These are phyloP conservation scores for Apteryx mantelli DNA, from an alignment of 2,113 vertebrate species.

Conservation along the genomic window DNA sequence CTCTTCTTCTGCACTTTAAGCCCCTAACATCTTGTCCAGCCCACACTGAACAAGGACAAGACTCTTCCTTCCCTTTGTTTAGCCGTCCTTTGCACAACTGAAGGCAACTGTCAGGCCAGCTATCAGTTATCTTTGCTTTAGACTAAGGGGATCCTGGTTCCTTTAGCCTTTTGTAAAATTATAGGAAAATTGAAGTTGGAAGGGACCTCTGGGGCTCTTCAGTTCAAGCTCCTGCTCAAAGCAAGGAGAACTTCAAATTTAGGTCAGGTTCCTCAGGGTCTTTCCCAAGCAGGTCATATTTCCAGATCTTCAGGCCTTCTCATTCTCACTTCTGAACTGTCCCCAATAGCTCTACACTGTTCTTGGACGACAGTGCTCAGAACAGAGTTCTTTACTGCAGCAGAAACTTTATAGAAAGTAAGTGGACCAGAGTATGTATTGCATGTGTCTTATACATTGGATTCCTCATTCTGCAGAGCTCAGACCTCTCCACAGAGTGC, in stretches of 20 bases:
- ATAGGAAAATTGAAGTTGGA: too few species aligned
- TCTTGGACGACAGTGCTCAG: not conserved
- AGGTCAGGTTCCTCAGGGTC: not conserved
- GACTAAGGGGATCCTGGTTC: not conserved
- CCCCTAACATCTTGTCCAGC: not conserved
- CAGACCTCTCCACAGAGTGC: not conserved
- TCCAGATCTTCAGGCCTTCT: not conserved
- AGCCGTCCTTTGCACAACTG: not conserved
- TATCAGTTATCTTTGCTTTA: not conserved
- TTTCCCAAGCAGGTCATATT: not conserved
- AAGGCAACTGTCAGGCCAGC: not conserved
- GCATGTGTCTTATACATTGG: not conserved
- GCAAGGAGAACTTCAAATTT: not conserved
- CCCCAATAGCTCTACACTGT: not conserved
- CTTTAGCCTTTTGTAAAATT: not conserved
- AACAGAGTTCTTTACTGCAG: not conserved
- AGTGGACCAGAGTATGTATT: not conserved
- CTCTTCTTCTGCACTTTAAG: not conserved
- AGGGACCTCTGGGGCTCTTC: too few species aligned
- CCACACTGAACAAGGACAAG: not conserved
- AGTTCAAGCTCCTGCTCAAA: too few species aligned
- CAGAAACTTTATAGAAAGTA: not conserved
- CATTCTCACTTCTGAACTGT: not conserved
- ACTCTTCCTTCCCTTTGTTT: not conserved
- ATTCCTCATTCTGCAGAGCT: not conserved